These are phyloP conservation scores for Crotalus tigris DNA, from an alignment of 2,113 vertebrate genomes.

Conservation along the genomic window DNA sequence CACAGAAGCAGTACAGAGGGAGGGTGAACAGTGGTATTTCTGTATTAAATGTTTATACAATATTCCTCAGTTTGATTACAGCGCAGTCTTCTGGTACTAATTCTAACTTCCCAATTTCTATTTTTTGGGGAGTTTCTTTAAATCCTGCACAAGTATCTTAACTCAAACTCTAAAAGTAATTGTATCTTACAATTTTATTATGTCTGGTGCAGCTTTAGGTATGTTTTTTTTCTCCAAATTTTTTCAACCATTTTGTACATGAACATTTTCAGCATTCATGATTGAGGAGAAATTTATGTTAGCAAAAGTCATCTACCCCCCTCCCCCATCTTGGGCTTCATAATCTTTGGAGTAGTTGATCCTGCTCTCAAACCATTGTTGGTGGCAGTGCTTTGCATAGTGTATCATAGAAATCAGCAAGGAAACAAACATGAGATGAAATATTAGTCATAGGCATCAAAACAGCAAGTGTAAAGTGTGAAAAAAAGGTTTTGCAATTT, in stretches of 20 bases:
- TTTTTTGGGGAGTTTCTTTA: not conserved
- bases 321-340: not conserved
- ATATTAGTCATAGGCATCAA: not conserved
- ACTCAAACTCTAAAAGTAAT: not conserved
- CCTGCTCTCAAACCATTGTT: slow-evolving; percentile 7
- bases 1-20: not conserved
- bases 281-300: not conserved
- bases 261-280: not conserved
- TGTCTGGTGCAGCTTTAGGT: not conserved
- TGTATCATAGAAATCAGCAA: too few species aligned
- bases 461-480: not conserved
- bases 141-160: not conserved
- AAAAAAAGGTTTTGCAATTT: not conserved
- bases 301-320: not conserved
- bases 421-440: not conserved
- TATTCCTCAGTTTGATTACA: not conserved
- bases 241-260: not conserved
- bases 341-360: slow-evolving; percentile 25
- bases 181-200: not conserved
- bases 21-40: not conserved
- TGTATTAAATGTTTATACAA: not conserved
- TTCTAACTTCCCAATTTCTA: not conserved
- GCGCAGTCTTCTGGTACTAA: not conserved
- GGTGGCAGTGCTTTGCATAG: not conserved
- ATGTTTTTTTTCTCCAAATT: too few species aligned